Percentiles rank a stretch among this genome's conserved stretches.
These are phyloP conservation scores for Pristiophorus japonicus DNA, from an alignment of 2,113 vertebrate genomes.

Conservation along the genomic window DNA sequence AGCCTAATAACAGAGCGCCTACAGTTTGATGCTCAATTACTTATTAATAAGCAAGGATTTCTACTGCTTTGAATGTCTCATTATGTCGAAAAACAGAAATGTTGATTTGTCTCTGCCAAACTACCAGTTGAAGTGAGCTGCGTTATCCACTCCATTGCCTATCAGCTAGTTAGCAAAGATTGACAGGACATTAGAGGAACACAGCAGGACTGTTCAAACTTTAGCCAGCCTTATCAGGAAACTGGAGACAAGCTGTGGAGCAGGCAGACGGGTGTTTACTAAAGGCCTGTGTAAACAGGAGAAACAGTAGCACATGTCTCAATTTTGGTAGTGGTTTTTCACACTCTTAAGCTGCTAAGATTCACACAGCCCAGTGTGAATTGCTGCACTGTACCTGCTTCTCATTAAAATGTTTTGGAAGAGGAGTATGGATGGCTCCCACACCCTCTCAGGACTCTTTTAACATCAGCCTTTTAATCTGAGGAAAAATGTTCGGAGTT, in stretches of 20 bases:
- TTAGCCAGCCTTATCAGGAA: slow-evolving; percentile 54
- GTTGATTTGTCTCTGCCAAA: background rate
- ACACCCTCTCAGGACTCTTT: background rate
- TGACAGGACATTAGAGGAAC: slow-evolving; percentile 48
- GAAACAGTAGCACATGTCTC: slow-evolving; percentile 42
- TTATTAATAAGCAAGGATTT: background rate
- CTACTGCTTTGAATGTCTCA: background rate
- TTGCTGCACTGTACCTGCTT: slow-evolving; percentile 21
- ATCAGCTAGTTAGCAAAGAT: slow-evolving; percentile 47
- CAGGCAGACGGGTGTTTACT: slow-evolving; percentile 54
- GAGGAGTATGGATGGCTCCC: background rate
- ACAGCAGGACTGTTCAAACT: slow-evolving; percentile 44
- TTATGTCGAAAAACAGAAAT: background rate
- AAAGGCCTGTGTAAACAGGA: slow-evolving; percentile 54
- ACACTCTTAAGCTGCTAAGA: slow-evolving; percentile 4
- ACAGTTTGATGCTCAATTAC: background rate
- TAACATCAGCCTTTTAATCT: background rate
- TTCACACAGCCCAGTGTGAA: background rate
- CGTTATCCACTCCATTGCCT: slow-evolving; percentile 38
- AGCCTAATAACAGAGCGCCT: background rate
- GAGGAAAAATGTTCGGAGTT: background rate
- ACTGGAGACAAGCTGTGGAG: slow-evolving; percentile 52
- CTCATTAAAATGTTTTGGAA: slow-evolving; percentile 20
- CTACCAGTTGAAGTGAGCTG: background rate
- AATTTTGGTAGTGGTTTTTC: slow-evolving; percentile 43